phyloP scores from a whole-genome alignment of 2,113 vertebrate species.

The Saguinus imperator region DNA sequence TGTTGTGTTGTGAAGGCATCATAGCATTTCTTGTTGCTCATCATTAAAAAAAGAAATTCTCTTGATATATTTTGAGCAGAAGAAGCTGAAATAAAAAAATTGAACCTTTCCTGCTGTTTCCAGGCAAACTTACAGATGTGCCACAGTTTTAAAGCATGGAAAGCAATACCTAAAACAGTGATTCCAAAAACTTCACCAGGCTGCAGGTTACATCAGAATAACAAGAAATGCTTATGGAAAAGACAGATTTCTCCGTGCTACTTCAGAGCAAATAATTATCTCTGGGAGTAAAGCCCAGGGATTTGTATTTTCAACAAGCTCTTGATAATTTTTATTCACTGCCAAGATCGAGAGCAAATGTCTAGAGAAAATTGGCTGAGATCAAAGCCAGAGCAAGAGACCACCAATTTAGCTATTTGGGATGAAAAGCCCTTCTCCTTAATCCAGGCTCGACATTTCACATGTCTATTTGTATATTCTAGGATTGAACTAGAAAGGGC shows the following conservation, averaged over 20 bases:
- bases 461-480: neutral
- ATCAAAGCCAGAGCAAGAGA: neutral
- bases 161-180: neutral
- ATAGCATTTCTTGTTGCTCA: accelerated
- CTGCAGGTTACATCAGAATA: neutral
- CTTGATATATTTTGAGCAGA: neutral
- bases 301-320: neutral
- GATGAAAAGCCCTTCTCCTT: neutral
- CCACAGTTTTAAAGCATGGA: neutral
- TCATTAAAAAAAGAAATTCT: neutral
- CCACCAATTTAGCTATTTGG: neutral
- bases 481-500: neutral
- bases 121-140: neutral
- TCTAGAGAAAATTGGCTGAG: neutral
- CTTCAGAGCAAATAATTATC: neutral
- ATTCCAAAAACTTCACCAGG: neutral
- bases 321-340: neutral
- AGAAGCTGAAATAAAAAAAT: too few species aligned
- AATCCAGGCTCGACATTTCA: neutral
- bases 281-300: neutral
- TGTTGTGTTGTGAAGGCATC: neutral
- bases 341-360: neutral
- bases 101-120: neutral
- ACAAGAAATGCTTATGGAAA: neutral
- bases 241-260: neutral